Evolutionary conservation across 2,113 vertebrate genomes (phyloP).

Genomic region (Oryzias javanicus): DNA sequence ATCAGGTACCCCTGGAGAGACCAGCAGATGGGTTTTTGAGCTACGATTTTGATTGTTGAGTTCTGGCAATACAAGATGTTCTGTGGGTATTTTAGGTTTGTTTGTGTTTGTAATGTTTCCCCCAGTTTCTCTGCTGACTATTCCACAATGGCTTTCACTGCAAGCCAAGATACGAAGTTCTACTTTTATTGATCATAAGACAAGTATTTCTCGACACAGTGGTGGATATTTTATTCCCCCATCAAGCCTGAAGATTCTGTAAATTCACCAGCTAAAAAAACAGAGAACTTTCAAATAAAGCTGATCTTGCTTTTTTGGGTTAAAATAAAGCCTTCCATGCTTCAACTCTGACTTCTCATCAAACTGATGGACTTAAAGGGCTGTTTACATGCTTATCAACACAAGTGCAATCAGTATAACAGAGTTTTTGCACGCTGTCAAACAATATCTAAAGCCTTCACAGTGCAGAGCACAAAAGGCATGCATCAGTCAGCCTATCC

Average conservation of each 20-base stretch:
- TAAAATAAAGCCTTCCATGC: not conserved
- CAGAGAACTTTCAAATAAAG: not conserved
- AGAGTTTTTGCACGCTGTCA: conserved; percentile 56
- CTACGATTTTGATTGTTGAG: conserved; percentile 38
- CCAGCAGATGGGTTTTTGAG: conserved; percentile 59
- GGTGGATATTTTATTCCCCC: no score
- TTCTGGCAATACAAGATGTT: conserved; percentile 33
- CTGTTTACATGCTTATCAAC: conserved; percentile 38
- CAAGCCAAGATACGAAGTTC: conserved; percentile 1
- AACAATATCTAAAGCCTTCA: conserved; percentile 44
- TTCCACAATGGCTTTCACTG: conserved; percentile 13
- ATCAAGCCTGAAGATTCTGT: not conserved
- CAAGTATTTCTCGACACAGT: no score
- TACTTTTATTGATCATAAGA: no score
- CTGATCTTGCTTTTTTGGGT: conserved; percentile 4
- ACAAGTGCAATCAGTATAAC: conserved; percentile 46
- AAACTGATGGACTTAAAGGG: conserved; percentile 36
- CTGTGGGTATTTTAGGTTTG: not conserved
- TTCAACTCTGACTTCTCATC: conserved; percentile 30
- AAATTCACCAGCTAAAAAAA: not conserved
- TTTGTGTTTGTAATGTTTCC: conserved; percentile 6
- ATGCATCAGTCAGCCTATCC: conserved; percentile 59
- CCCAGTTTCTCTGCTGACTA: conserved; percentile 13
- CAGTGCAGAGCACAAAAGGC: conserved; percentile 49
- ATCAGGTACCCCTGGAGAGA: conserved; percentile 63